Conservation (phyloP, 2,113 vertebrate genomes). For the Solea senegalensis region DNA sequence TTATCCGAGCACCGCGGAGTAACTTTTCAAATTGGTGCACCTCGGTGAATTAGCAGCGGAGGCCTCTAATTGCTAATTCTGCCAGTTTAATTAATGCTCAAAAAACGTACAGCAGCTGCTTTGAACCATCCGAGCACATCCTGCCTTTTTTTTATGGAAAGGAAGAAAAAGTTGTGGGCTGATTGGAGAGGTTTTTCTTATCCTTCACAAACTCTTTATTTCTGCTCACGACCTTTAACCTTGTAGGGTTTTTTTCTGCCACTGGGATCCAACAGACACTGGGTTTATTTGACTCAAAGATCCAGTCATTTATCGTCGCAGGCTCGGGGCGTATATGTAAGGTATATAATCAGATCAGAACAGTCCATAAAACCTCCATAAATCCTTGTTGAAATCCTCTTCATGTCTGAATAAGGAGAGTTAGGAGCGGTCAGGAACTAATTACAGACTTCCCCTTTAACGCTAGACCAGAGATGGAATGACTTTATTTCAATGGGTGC, state of each 20-base stretch:
- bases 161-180: constrained; percentile 14
- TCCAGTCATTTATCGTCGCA: no score
- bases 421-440: no score
- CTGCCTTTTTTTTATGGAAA: constrained; percentile 24
- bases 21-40: constrained; percentile 38
- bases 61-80: constrained; percentile 65
- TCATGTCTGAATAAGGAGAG: no score
- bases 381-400: no score
- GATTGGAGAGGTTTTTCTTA: constrained; percentile 4
- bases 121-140: constrained; percentile 48
- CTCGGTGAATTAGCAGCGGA: constrained; percentile 45
- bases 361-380: no score
- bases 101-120: constrained; percentile 51
- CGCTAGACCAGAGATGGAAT: no score
- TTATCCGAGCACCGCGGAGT: constrained; percentile 23
- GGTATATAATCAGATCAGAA: no score
- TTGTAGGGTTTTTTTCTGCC: constrained; percentile 11
- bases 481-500: no score
- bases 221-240: not conserved
- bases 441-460: no score
- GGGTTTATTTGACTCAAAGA: not conserved
- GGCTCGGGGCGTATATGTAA: no score
- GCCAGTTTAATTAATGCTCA: constrained; percentile 72
- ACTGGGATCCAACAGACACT: no score
- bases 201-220: not conserved